Conservation (phyloP, 2,113 vertebrate species). For the Oncorhynchus masou region DNA sequence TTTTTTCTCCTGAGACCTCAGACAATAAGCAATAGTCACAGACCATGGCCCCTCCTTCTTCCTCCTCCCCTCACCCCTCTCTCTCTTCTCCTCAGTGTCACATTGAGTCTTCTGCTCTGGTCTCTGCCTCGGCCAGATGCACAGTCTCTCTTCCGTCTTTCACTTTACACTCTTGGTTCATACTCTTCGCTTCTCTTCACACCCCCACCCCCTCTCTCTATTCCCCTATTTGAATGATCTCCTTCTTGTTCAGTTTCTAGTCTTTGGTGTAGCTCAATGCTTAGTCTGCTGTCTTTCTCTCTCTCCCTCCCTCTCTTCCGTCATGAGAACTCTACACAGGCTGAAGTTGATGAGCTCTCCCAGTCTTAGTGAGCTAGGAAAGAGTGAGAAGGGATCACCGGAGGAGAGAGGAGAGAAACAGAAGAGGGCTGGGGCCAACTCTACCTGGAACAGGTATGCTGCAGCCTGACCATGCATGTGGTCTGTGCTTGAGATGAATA, state of each 20-base stretch:
- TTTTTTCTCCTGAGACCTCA: not conserved
- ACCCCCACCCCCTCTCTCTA: not conserved
- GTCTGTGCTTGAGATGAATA: not conserved
- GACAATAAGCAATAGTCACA: not conserved
- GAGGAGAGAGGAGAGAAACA: slow-evolving; percentile 76
- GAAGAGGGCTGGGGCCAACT: slow-evolving; percentile 74
- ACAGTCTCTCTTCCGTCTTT: slow-evolving; percentile 1
- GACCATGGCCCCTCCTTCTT: not conserved
- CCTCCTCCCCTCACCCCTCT: not conserved
- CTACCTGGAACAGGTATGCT: slow-evolving; percentile 77
- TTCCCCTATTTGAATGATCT: not conserved
- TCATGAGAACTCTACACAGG: slow-evolving; percentile 72
- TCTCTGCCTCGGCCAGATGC: not conserved
- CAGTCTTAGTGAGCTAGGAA: slow-evolving; percentile 60
- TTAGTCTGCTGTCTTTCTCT: slow-evolving; percentile 20
- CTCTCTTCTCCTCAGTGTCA: not conserved
- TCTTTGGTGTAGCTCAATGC: slow-evolving; percentile 1
- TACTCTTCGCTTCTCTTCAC: not conserved
- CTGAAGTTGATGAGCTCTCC: slow-evolving; percentile 31
- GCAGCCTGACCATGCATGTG: not conserved
- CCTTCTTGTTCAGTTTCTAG: slow-evolving; percentile 1
- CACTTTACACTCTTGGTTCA: not conserved
- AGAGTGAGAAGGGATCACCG: slow-evolving; percentile 73
- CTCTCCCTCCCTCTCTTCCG: slow-evolving; percentile 16
- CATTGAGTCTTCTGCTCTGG: not conserved